phyloP scores from a whole-genome alignment of 2,888 invertebrate species.

The Bellardia pandia region DNA sequence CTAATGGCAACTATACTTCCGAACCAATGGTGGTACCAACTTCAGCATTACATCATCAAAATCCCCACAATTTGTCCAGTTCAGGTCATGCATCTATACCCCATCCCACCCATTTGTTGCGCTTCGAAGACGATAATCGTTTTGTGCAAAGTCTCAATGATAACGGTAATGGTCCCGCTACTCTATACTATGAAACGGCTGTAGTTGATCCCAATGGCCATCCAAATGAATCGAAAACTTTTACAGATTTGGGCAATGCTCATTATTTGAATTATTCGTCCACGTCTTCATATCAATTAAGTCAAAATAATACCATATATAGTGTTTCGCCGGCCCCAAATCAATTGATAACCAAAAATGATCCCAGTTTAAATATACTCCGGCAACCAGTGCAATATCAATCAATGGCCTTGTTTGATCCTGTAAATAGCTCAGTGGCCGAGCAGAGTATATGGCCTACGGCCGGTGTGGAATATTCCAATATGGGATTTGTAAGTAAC shows the following conservation, averaged over 20 bases:
- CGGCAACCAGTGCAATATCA: conserved; percentile 80
- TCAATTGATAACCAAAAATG: conserved; percentile 81
- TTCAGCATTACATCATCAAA: conserved; percentile 73
- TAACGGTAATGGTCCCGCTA: conserved; percentile 77
- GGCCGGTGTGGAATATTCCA: conserved; percentile 78
- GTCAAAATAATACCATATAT: conserved; percentile 79
- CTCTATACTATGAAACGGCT: conserved; percentile 79
- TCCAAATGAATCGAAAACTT: conserved; percentile 82
- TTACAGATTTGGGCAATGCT: conserved; percentile 82
- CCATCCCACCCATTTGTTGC: conserved; percentile 71
- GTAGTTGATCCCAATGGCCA: conserved; percentile 80
- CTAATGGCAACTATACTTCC: conserved; percentile 77
- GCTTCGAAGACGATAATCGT: conserved; percentile 76
- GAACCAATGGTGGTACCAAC: conserved; percentile 80
- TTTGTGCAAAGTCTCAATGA: conserved; percentile 72
- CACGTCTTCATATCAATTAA: conserved; percentile 78
- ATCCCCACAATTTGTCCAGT: conserved; percentile 66
- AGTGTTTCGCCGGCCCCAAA: conserved; percentile 78
- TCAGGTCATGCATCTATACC: conserved; percentile 41
- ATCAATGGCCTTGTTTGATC: conserved; percentile 79
- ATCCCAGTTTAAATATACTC: conserved; percentile 81
- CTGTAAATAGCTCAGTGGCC: conserved; percentile 75
- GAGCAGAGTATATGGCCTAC: conserved; percentile 79
- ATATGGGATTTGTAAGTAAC: conserved; percentile 80
- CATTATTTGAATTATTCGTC: conserved; percentile 79